Conservation (phyloP, 2,797 vertebrate genomes). For the Tadarida brasiliensis region DNA sequence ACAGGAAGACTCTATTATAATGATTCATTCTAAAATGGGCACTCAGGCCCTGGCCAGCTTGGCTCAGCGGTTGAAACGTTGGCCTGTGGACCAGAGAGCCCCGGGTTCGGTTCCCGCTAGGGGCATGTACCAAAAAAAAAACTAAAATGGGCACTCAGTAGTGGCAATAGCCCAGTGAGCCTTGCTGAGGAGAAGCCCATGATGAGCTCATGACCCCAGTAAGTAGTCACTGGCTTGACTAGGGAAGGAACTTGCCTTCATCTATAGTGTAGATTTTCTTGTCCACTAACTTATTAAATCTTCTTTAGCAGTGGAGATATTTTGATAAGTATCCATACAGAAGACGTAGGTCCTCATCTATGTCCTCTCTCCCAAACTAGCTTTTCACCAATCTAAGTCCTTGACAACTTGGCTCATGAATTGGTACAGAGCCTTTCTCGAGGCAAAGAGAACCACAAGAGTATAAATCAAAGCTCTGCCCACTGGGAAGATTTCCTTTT, state of each 20-base stretch:
- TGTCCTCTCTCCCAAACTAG: not conserved
- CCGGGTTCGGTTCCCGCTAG: no score
- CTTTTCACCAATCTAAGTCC: not conserved
- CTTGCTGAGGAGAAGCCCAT: not conserved
- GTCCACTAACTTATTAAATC: not conserved
- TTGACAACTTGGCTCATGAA: not conserved
- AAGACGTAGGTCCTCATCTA: not conserved
- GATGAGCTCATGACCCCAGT: not conserved
- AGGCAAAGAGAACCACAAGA: not conserved
- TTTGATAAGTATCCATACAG: not conserved
- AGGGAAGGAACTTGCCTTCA: not conserved
- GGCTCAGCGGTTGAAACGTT: no score
- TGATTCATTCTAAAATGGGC: not conserved
- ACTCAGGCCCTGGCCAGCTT: no score
- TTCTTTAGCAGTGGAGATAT: not conserved
- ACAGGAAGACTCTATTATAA: not conserved
- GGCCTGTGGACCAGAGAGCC: no score
- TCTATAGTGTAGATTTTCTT: not conserved
- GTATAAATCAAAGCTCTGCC: not conserved
- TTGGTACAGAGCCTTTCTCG: not conserved
- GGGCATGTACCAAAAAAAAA: no score
- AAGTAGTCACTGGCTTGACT: not conserved
- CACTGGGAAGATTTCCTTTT: not conserved
- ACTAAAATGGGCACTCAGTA: not conserved
- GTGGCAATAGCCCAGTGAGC: not conserved